Percentiles rank a stretch among this genome's conserved stretches.
These are phyloP conservation scores for Drosophila bocqueti DNA, from an alignment of 1,140 invertebrate species.

Conservation along the genomic window DNA sequence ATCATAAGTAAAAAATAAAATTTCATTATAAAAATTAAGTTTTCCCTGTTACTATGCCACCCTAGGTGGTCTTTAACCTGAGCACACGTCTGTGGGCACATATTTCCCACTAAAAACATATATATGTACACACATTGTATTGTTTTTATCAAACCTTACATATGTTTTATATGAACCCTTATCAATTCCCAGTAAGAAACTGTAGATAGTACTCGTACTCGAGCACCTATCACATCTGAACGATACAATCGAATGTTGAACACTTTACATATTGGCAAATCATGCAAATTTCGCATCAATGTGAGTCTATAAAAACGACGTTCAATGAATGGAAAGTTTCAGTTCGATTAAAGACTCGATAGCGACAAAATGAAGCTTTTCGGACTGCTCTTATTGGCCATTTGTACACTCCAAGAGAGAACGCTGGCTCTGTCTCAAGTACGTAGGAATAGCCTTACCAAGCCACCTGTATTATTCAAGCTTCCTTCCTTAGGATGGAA, in stretches of 20 bases:
- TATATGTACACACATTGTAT: slow-evolving; percentile 3
- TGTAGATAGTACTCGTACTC: slow-evolving; percentile 28
- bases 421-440: slow-evolving; percentile 49
- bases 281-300: slow-evolving; percentile 54
- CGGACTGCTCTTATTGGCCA: slow-evolving; percentile 39
- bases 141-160: slow-evolving; percentile 42
- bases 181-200: slow-evolving; percentile 53
- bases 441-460: neutral
- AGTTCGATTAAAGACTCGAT: slow-evolving; percentile 34
- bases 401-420: slow-evolving; percentile 26
- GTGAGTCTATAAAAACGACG: slow-evolving; percentile 37
- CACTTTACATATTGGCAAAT: slow-evolving; percentile 53
- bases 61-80: slow-evolving; percentile 9
- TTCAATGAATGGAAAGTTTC: slow-evolving; percentile 34
- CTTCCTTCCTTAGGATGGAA: slow-evolving; percentile 39
- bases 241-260: slow-evolving; percentile 48
- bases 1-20: neutral
- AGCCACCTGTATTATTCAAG: neutral
- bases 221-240: slow-evolving; percentile 24
- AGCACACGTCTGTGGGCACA: neutral
- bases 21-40: neutral
- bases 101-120: slow-evolving; percentile 4
- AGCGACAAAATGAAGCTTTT: slow-evolving; percentile 42
- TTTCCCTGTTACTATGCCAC: neutral
- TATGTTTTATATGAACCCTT: slow-evolving; percentile 44